A percentile compares a stretch with the other conserved stretches of the same genome.
Evolutionary conservation across 2,113 vertebrate species (phyloP).

Genomic region (Grus americana): DNA sequence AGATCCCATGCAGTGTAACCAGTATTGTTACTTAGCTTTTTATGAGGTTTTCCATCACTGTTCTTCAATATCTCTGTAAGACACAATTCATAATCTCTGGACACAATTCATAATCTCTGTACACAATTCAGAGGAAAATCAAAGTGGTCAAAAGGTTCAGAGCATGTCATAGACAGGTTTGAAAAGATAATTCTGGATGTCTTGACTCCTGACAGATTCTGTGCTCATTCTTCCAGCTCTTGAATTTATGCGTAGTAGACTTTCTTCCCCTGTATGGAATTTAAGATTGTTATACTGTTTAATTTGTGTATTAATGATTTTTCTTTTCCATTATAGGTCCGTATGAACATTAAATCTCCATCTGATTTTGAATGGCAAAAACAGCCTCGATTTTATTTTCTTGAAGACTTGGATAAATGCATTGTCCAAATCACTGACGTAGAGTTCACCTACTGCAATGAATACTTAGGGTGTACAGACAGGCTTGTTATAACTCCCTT

Average conservation of each 20-base stretch:
- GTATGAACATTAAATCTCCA: constrained; percentile 68
- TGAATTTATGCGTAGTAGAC: not conserved
- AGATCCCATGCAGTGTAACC: not conserved
- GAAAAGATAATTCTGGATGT: not conserved
- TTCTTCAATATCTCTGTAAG: not conserved
- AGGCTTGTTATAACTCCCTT: constrained; percentile 75
- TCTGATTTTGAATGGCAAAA: constrained; percentile 78
- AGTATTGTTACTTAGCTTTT: not conserved
- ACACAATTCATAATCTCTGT: not conserved
- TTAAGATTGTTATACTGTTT: not conserved
- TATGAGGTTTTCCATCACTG: not conserved
- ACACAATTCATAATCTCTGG: not conserved
- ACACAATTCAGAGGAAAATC: not conserved
- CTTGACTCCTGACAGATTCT: not conserved
- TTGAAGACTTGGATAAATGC: constrained; percentile 74
- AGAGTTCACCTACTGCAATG: constrained; percentile 75
- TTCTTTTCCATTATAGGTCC: constrained; percentile 51
- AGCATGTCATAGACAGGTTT: not conserved
- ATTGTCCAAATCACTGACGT: constrained; percentile 74
- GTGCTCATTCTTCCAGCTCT: not conserved
- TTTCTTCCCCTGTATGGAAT: not conserved
- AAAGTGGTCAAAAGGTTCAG: not conserved
- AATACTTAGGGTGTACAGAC: constrained; percentile 76
- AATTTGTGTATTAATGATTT: not conserved
- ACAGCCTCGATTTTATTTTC: constrained; percentile 74